phyloP scores from a whole-genome alignment of 2,113 vertebrate species.

The Electrona antarctica region DNA sequence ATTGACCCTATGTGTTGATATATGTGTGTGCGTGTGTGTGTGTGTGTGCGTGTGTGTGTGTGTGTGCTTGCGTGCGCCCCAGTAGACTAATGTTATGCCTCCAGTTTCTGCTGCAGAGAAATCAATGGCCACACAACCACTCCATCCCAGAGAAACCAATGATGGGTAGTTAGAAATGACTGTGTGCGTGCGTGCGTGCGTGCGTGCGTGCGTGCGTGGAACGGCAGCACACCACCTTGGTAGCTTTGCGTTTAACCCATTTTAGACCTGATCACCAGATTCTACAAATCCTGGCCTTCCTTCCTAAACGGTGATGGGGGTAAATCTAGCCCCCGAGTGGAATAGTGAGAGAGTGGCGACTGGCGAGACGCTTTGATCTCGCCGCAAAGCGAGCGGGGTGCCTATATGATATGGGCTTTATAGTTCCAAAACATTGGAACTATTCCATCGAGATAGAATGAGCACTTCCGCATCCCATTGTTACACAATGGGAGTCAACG shows the following conservation, averaged over 20 bases:
- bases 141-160: slow-evolving; percentile 53
- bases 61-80: slow-evolving; percentile 23
- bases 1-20: slow-evolving; percentile 62
- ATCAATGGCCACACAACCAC: slow-evolving; percentile 65
- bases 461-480: too few relatives aligned
- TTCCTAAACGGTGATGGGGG: too few relatives aligned
- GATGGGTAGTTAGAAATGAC: slow-evolving; percentile 30
- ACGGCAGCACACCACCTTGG: neutral
- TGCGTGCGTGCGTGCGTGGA: neutral
- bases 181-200: neutral
- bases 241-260: neutral
- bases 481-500: too few relatives aligned
- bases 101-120: slow-evolving; percentile 68
- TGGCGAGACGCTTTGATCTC: too few relatives aligned
- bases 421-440: too few relatives aligned
- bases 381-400: too few relatives aligned
- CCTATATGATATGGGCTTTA: too few relatives aligned
- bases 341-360: too few relatives aligned
- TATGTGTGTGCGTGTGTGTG: slow-evolving; percentile 25
- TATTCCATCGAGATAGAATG: too few relatives aligned
- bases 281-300: too few relatives aligned
- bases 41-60: neutral
- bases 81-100: slow-evolving; percentile 63
- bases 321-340: too few relatives aligned
- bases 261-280: too few relatives aligned